Evolutionary conservation across 2,113 vertebrate genomes (phyloP), one percentile per base, ranked within the genome.

Genomic region (Coptodon rendalli): DNA sequence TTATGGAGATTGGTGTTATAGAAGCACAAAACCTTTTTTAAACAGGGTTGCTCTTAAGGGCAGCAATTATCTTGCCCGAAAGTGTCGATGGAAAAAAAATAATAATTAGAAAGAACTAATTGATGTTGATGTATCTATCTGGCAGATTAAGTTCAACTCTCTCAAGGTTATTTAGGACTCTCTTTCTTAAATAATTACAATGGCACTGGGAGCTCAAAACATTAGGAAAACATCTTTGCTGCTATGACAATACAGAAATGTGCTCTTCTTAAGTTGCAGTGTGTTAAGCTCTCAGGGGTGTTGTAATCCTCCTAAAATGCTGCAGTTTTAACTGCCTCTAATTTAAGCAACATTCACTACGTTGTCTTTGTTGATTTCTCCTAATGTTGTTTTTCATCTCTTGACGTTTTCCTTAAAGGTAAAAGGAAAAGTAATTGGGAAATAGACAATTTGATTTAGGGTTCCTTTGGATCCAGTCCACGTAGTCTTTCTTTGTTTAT

Each of bases 71-170:
- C 91, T 86, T 5, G 2, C 61, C 6, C 2, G 6, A 29, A 56
- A 45, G 48, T 57, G 78, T 82, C 4, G 6, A 24, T 40, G 36
- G 6, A 13, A 81, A 61, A 78, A 81, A 52, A 1, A 6, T 40
- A 85, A 17, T 89, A 90, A 94, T 90, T 82, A 89, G 57, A 86
- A 81, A 71, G n/a, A 86, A 91, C 78, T 38, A 89, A 92, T 71
- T 84, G 85, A 92, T 87, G 82, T 52, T 19, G 78, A 82, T 85
- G 61, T 22, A 63, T 88, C 29, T 73, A 43, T 81, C 52, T 78
- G 76, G 38, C 80, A 85, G 87, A 66, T 71, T 56, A 87, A 84
- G 83, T 34, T 88, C 9, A 89, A 43, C 83, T 79, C 76, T 89
- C n/a, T 38, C 22, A 89, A 89, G 73, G 73, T 87, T 81, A 82